phyloP scores from a whole-genome alignment of 2,113 vertebrate species.

The Sciurus niger region DNA sequence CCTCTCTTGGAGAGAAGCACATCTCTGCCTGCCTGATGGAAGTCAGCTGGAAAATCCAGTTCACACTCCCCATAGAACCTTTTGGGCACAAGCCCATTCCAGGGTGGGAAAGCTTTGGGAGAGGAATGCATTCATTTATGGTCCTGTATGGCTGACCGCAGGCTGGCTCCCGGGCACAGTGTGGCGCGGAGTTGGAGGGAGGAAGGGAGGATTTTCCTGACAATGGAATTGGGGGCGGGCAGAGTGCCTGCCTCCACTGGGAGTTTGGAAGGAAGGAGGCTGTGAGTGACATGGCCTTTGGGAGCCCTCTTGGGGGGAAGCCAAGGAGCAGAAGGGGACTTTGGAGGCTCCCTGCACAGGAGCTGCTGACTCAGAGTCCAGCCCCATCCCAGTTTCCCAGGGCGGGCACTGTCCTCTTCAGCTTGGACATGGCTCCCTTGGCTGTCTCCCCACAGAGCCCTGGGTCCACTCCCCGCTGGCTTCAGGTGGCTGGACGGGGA shows the following conservation, averaged over 20 bases:
- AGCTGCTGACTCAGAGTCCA: neutral
- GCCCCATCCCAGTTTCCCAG: neutral
- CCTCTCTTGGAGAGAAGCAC: neutral
- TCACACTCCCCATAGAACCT: neutral
- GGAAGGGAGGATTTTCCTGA: neutral
- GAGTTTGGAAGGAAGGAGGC: neutral
- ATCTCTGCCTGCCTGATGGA: neutral
- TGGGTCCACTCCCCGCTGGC: neutral
- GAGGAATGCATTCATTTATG: neutral
- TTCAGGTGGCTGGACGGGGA: neutral
- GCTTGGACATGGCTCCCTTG: neutral
- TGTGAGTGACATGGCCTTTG: rapidly evolving
- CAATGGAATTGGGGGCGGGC: rapidly evolving
- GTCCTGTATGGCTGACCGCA: rapidly evolving
- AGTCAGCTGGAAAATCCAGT: neutral
- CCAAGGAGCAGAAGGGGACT: neutral
- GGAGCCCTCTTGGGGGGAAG: neutral
- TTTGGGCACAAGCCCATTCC: neutral
- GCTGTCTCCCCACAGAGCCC: neutral
- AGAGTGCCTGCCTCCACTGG: neutral
- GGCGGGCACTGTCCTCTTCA: neutral
- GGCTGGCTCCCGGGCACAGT: neutral
- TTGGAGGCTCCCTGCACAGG: neutral
- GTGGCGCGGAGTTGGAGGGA: neutral
- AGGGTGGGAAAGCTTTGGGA: neutral